These are phyloP conservation scores for Calephelis nemesis DNA, from an alignment of 1,140 invertebrate genomes.

Conservation along the genomic window DNA sequence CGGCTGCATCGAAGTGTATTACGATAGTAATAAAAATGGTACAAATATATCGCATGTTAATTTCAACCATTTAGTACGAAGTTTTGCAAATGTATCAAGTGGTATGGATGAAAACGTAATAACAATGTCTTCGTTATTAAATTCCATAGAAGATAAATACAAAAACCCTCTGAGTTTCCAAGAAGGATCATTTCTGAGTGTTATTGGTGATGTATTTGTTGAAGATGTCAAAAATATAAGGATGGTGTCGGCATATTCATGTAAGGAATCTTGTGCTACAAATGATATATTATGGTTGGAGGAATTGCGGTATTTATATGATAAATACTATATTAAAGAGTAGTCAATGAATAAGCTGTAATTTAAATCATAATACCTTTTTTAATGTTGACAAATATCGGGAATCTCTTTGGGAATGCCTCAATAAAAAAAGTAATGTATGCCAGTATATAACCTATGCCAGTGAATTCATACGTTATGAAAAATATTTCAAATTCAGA, in stretches of 20 bases:
- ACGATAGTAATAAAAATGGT: conserved; percentile 52
- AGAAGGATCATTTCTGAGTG: conserved; percentile 47
- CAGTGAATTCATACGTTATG: too few species aligned
- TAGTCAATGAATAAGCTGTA: background rate
- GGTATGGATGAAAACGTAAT: conserved; percentile 42
- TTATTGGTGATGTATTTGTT: conserved; percentile 66
- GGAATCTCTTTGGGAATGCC: too few species aligned
- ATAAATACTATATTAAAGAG: conserved; percentile 57
- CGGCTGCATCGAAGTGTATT: conserved; percentile 58
- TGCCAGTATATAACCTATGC: too few species aligned
- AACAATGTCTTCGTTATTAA: conserved; percentile 51
- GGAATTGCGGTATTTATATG: conserved; percentile 64
- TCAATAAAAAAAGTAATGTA: too few species aligned
- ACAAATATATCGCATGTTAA: conserved; percentile 30
- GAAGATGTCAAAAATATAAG: conserved; percentile 48
- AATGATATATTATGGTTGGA: conserved; percentile 65
- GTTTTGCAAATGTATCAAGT: conserved; percentile 42
- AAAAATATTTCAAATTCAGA: too few species aligned
- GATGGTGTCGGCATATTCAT: conserved; percentile 60
- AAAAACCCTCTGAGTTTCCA: conserved; percentile 43
- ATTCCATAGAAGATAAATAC: conserved; percentile 44
- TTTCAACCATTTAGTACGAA: conserved; percentile 42
- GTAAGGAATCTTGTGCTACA: conserved; percentile 44
- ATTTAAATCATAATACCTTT: too few species aligned
- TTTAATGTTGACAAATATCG: too few species aligned